These are phyloP conservation scores for Aphrophora alni DNA, from an alignment of 2,888 invertebrate genomes.

Conservation along the genomic window DNA sequence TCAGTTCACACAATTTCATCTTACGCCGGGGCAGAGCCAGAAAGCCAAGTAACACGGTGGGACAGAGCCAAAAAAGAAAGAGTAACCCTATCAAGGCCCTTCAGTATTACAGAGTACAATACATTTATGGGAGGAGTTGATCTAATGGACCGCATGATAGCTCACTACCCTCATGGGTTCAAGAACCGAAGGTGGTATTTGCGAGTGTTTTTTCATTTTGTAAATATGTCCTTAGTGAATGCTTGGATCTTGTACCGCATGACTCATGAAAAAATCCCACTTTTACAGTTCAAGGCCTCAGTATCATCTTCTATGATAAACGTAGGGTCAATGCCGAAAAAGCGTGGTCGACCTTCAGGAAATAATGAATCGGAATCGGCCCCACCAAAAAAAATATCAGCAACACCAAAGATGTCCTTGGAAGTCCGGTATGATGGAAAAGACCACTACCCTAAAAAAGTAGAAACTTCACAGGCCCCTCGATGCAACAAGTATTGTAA, in stretches of 20 bases:
- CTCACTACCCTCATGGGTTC: constrained; percentile 41
- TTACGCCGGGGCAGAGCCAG: constrained; percentile 36
- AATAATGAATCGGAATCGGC: neutral
- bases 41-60: constrained; percentile 27
- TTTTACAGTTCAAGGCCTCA: constrained; percentile 11
- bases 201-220: constrained; percentile 40
- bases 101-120: constrained; percentile 35
- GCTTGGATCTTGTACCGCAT: constrained; percentile 39
- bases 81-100: constrained; percentile 32
- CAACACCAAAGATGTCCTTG: neutral
- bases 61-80: constrained; percentile 37
- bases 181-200: constrained; percentile 42
- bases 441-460: constrained; percentile 11
- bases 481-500: neutral
- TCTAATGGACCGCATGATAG: constrained; percentile 41
- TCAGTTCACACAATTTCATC: constrained; percentile 38
- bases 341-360: constrained; percentile 12
- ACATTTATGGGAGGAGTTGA: constrained; percentile 40
- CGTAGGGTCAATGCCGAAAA: neutral
- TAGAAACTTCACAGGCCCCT: neutral
- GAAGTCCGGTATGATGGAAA: neutral
- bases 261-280: constrained; percentile 9
- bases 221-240: constrained; percentile 41
- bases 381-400: neutral
- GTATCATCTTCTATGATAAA: neutral